Conservation (phyloP, 2,888 invertebrate species). For the Agriopis marginaria region DNA sequence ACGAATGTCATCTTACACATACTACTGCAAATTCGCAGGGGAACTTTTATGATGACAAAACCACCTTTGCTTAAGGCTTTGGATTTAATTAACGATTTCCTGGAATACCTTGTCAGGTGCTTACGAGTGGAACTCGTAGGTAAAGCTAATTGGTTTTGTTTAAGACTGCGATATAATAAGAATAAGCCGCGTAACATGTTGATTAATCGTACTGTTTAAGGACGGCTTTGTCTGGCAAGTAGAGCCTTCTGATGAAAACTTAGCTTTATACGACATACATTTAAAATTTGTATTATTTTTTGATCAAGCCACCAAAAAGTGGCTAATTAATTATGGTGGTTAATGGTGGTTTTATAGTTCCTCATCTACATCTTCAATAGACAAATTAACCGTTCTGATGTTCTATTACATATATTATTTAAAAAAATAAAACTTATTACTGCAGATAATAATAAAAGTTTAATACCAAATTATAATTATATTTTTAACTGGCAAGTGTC, state of each 20-base stretch:
- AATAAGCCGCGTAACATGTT: constrained; percentile 10
- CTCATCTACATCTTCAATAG: no score
- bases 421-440: no score
- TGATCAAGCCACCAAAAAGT: no score
- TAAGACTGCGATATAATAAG: constrained; percentile 16
- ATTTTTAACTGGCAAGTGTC: no score
- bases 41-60: constrained; percentile 72
- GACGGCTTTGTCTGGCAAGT: not conserved
- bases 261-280: not conserved
- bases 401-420: no score
- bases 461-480: no score
- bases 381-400: no score
- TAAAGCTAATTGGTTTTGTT: constrained; percentile 46
- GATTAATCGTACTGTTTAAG: not conserved
- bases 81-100: constrained; percentile 74
- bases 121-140: constrained; percentile 49
- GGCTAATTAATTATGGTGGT: no score
- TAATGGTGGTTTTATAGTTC: no score
- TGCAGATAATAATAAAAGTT: no score
- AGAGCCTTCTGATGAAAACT: not conserved
- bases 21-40: constrained; percentile 59
- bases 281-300: no score
- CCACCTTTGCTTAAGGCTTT: constrained; percentile 67
- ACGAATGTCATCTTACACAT: constrained; percentile 52
- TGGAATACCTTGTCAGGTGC: constrained; percentile 61